phyloP scores from a whole-genome alignment of 2,113 vertebrate species.

The Empidonax alnorum region DNA sequence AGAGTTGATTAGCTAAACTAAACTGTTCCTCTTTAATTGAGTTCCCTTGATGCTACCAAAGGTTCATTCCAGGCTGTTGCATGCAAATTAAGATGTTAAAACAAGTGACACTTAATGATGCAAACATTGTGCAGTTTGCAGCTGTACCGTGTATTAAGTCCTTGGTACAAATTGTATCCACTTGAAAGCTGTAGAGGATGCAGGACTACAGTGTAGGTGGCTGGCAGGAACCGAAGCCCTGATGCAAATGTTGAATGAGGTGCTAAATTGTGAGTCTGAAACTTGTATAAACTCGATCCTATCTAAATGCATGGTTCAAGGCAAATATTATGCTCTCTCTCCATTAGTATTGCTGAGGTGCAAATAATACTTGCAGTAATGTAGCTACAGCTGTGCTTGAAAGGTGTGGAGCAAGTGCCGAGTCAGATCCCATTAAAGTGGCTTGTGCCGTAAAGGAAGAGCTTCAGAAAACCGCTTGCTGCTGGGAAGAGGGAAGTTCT shows the following conservation, averaged over 20 bases:
- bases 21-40: conserved; percentile 40
- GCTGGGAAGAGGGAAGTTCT: neutral
- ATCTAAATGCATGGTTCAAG: neutral
- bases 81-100: conserved; percentile 58
- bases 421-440: neutral
- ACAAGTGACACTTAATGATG: conserved; percentile 63
- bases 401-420: neutral
- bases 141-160: conserved; percentile 20
- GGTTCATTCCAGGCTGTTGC: conserved; percentile 54
- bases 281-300: neutral
- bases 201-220: conserved; percentile 32
- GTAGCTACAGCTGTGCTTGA: neutral
- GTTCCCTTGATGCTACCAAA: conserved; percentile 32
- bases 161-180: conserved; percentile 47
- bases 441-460: neutral
- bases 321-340: neutral
- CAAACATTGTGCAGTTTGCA: conserved; percentile 47
- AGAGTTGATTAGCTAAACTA: conserved; percentile 46
- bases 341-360: neutral
- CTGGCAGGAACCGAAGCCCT: conserved; percentile 10
- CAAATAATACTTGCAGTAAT: neutral
- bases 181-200: conserved; percentile 50
- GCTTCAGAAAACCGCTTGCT: neutral
- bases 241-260: conserved; percentile 16
- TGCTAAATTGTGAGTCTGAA: neutral